phyloP scores from a whole-genome alignment of 2,888 invertebrate species.

The Chalcosyrphus nemorum region DNA sequence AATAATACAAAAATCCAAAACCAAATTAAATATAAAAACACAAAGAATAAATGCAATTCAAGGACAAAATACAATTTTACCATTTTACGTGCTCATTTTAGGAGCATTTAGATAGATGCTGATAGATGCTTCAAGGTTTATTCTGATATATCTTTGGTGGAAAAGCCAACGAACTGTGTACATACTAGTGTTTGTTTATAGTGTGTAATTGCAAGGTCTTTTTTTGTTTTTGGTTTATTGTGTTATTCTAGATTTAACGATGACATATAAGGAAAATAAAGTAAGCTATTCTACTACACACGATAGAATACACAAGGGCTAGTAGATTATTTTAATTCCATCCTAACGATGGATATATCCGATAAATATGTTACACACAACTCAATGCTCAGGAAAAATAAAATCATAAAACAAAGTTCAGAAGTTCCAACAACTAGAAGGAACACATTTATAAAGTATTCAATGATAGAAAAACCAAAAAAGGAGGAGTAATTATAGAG shows the following conservation, averaged over 20 bases:
- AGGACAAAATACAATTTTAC: constrained; percentile 5
- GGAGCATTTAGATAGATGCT: constrained; percentile 39
- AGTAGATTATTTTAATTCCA: constrained; percentile 27
- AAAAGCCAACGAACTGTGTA: constrained; percentile 52
- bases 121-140: constrained; percentile 25
- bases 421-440: neutral
- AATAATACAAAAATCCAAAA: constrained; percentile 4
- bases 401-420: constrained; percentile 12
- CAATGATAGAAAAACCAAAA: constrained; percentile 5
- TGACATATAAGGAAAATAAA: constrained; percentile 37
- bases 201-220: constrained; percentile 9
- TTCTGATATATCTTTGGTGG: neutral
- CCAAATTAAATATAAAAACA: constrained; percentile 34
- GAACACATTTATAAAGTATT: neutral
- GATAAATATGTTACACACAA: constrained; percentile 22
- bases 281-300: constrained; percentile 41
- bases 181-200: constrained; percentile 16
- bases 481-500: constrained; percentile 8
- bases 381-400: constrained; percentile 34
- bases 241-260: constrained; percentile 16
- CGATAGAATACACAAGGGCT: constrained; percentile 52
- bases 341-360: constrained; percentile 51
- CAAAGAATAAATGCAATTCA: constrained; percentile 32
- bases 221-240: neutral
- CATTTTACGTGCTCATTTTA: constrained; percentile 42